phyloP scores from a whole-genome alignment of 2,888 invertebrate genomes.

The Thera obeliscata region DNA sequence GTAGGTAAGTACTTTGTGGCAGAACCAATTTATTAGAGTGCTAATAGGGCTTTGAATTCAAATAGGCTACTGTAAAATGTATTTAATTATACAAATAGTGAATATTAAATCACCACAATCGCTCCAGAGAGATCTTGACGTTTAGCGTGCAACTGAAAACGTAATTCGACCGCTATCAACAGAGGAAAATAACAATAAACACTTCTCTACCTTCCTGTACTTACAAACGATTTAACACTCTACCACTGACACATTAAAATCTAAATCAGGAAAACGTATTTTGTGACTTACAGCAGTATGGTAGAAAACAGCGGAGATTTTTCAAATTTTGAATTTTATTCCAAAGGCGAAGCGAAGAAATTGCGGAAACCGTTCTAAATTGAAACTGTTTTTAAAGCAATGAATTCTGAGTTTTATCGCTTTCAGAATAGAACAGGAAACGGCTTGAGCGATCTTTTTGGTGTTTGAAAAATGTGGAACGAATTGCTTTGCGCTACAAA shows the following conservation, averaged over 20 bases:
- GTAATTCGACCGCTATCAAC: constrained; percentile 46
- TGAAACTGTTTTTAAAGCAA: constrained; percentile 48
- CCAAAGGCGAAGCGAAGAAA: constrained; percentile 35
- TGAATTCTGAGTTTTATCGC: constrained; percentile 74
- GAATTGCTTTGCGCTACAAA: constrained; percentile 44
- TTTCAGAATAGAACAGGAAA: constrained; percentile 77
- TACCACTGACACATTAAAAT: constrained; percentile 36
- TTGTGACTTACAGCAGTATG: constrained; percentile 34
- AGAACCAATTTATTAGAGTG: constrained; percentile 17
- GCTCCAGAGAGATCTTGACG: constrained; percentile 36
- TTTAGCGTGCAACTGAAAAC: constrained; percentile 47
- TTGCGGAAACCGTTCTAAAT: constrained; percentile 35
- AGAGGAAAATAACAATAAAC: constrained; percentile 62
- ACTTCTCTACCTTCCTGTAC: constrained; percentile 70
- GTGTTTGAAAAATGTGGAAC: constrained; percentile 47
- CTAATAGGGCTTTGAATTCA: constrained; percentile 32
- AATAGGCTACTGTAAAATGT: constrained; percentile 26
- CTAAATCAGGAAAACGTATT: constrained; percentile 32
- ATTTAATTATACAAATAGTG: constrained; percentile 39
- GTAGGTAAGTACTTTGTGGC: background rate
- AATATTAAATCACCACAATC: constrained; percentile 46
- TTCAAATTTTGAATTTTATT: constrained; percentile 32
- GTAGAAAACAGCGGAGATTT: constrained; percentile 14
- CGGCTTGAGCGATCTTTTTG: constrained; percentile 65
- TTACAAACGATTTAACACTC: constrained; percentile 53